Percentiles rank a stretch among this genome's conserved stretches.
These are phyloP conservation scores for Napeogenes sylphis DNA, from an alignment of 2,888 invertebrate genomes.

Conservation along the genomic window DNA sequence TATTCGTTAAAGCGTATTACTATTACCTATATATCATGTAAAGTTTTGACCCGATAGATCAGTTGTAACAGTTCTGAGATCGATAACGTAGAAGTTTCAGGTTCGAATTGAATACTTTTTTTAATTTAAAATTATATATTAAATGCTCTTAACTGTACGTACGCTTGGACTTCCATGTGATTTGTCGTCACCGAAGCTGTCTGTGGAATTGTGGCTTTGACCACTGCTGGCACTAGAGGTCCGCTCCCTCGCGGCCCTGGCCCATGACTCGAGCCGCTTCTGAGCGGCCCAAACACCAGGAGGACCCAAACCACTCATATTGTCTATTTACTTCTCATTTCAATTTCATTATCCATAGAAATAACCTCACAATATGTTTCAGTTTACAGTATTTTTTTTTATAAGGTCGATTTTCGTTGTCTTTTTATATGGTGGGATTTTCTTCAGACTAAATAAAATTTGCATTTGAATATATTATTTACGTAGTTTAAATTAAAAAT, in stretches of 20 bases:
- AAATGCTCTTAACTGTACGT: conserved; percentile 36
- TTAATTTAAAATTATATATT: background rate
- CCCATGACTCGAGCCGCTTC: conserved; percentile 87
- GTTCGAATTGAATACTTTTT: background rate
- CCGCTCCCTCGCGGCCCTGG: conserved; percentile 83
- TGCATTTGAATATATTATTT: no score
- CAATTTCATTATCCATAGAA: conserved; percentile 35
- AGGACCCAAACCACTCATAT: conserved; percentile 83
- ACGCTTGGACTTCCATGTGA: conserved; percentile 68
- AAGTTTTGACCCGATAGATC: no score
- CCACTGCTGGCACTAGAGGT: conserved; percentile 76
- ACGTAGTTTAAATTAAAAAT: no score
- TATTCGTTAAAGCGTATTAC: no score
- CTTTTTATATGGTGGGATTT: conserved; percentile 7
- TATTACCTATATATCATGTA: no score
- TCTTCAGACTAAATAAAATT: background rate
- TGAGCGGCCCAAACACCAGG: conserved; percentile 87
- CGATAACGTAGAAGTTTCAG: no score
- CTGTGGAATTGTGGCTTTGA: conserved; percentile 76
- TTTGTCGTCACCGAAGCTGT: conserved; percentile 73
- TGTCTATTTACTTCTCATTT: conserved; percentile 35
- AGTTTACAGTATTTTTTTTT: conserved; percentile 3
- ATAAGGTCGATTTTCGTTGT: conserved; percentile 32
- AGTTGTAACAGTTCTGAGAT: no score
- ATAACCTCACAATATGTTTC: background rate